A percentile compares a stretch with the other conserved stretches of the same genome.
Evolutionary conservation across 2,797 vertebrate species (phyloP).

Genomic region (Danio albolineatus): DNA sequence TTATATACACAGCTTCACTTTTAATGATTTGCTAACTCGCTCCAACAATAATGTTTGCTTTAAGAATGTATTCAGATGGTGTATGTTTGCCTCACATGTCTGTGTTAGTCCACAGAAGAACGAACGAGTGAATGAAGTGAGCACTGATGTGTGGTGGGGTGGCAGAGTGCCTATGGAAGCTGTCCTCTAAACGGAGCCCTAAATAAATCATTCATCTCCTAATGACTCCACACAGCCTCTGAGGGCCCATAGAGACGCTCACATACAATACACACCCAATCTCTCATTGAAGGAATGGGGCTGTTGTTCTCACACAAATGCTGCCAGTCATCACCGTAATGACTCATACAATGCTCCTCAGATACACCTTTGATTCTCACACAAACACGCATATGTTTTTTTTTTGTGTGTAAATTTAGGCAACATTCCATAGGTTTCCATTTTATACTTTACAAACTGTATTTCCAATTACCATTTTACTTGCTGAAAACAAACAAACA

Average conservation of each 20-base stretch:
- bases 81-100: not conserved
- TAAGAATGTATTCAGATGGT: not conserved
- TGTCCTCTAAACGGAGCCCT: constrained; percentile 31
- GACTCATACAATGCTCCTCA: constrained; percentile 14
- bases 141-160: constrained; percentile 25
- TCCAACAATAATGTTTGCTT: not conserved
- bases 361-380: constrained; percentile 3
- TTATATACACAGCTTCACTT: too few relatives aligned
- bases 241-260: constrained; percentile 4
- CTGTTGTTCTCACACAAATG: constrained; percentile 16
- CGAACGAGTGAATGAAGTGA: constrained; percentile 20
- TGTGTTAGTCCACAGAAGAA: not conserved
- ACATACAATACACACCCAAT: constrained; percentile 13
- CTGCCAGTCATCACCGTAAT: constrained; percentile 21
- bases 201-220: constrained; percentile 51
- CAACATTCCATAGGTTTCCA: too few relatives aligned
- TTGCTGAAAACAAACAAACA: too few relatives aligned
- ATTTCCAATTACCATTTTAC: too few relatives aligned
- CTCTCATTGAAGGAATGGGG: constrained; percentile 16
- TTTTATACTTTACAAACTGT: too few relatives aligned
- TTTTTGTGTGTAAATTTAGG: too few relatives aligned
- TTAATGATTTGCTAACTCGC: too few relatives aligned
- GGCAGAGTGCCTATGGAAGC: constrained; percentile 26
- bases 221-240: constrained; percentile 25
- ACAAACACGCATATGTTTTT: not conserved